Evolutionary conservation across 2,888 invertebrate species (phyloP).

Genomic region (Patella depressa): DNA sequence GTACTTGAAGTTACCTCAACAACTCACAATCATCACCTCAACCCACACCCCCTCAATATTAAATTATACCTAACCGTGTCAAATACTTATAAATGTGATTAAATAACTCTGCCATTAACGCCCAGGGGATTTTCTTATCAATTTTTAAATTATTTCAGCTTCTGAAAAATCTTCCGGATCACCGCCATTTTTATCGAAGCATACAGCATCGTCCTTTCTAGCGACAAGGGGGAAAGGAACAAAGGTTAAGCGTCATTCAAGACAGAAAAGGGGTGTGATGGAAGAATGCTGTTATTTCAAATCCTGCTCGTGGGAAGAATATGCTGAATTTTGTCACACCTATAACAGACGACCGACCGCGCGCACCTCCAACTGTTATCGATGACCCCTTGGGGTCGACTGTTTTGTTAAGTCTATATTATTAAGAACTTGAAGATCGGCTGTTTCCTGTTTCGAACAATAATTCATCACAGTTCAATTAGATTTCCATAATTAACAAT

Average conservation of each 20-base stretch:
- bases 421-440: too few relatives aligned
- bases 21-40: not conserved
- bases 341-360: conserved; percentile 31
- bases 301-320: conserved; percentile 48
- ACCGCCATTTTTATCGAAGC: conserved; percentile 27
- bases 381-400: conserved; percentile 17
- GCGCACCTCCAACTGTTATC: conserved; percentile 27
- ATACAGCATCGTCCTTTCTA: conserved; percentile 24
- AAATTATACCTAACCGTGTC: not conserved
- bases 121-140: too few relatives aligned
- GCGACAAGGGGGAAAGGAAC: not conserved
- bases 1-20: conserved; percentile 4
- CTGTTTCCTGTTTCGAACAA: too few relatives aligned
- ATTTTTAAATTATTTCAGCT: not conserved
- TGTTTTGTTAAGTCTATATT: too few relatives aligned
- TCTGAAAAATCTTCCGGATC: not conserved
- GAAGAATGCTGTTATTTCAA: conserved; percentile 46
- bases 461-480: too few relatives aligned
- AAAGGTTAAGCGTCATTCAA: not conserved
- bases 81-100: not conserved
- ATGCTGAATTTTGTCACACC: conserved; percentile 43
- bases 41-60: not conserved
- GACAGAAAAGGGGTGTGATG: conserved; percentile 36
- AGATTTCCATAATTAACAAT: too few relatives aligned
- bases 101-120: too few relatives aligned